phyloP scores from a whole-genome alignment of 2,888 invertebrate genomes.

The Dromius quadrimaculatus region DNA sequence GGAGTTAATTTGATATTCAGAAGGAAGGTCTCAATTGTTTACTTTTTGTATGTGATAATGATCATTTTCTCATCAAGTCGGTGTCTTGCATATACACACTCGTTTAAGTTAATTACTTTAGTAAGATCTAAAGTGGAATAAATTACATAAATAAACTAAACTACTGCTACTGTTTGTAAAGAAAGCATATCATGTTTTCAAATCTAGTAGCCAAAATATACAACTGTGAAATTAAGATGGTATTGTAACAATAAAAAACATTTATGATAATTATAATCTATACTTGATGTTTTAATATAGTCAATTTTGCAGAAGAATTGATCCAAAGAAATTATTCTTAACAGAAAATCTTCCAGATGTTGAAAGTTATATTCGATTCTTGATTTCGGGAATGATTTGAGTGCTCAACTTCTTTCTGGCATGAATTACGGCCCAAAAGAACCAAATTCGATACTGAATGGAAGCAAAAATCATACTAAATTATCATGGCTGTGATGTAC shows the following conservation, averaged over 20 bases:
- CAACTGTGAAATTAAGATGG: conserved; percentile 27
- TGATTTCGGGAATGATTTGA: no score
- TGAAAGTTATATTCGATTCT: no score
- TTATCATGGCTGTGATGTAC: no score
- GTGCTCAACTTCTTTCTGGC: no score
- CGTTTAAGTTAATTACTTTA: conserved; percentile 48
- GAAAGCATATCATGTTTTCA: conserved; percentile 29
- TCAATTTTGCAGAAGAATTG: no score
- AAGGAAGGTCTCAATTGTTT: conserved; percentile 34
- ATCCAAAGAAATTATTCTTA: no score
- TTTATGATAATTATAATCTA: conserved; percentile 19
- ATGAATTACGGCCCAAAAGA: no score
- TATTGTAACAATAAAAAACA: conserved; percentile 35
- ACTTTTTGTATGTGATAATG: conserved; percentile 38
- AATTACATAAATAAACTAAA: conserved; percentile 50
- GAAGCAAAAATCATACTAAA: no score
- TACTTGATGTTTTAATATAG: no score
- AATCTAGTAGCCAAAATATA: conserved; percentile 36
- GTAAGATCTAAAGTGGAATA: conserved; percentile 44
- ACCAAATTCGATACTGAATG: no score
- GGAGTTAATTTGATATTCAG: conserved; percentile 7
- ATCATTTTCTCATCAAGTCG: conserved; percentile 45
- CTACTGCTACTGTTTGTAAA: conserved; percentile 37
- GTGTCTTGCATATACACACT: conserved; percentile 34
- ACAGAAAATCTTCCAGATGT: no score